Conservation (phyloP, 2,797 vertebrate species). For the Micropoecilia bifurca region DNA sequence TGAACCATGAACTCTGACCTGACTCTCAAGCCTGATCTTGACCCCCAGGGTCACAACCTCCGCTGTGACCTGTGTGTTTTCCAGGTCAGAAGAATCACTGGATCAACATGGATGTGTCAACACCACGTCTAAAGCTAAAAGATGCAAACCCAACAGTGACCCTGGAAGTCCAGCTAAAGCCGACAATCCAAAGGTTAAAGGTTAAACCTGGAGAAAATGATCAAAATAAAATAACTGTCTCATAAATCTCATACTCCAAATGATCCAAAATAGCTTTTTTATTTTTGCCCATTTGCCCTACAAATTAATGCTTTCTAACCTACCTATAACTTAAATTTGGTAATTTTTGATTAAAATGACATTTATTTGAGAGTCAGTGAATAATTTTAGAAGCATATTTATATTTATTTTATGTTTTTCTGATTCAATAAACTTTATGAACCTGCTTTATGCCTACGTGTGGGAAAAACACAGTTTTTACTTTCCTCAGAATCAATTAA, state of each 20-base stretch:
- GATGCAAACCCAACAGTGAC: constrained; percentile 44
- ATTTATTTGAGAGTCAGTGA: background rate
- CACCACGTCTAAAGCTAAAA: constrained; percentile 30
- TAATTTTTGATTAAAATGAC: background rate
- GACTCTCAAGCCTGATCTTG: constrained; percentile 58
- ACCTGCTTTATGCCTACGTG: background rate
- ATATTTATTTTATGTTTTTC: background rate
- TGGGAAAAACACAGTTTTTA: background rate
- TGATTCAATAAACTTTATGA: background rate
- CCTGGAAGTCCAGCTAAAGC: constrained; percentile 24
- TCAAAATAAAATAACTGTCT: background rate
- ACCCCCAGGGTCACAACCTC: constrained; percentile 45
- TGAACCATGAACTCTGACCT: constrained; percentile 31
- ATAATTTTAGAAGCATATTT: background rate
- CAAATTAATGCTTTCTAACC: background rate
- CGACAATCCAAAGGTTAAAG: constrained; percentile 22
- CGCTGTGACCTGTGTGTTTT: constrained; percentile 58
- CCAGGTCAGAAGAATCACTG: constrained; percentile 38
- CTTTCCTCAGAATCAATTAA: background rate
- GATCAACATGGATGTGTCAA: constrained; percentile 36
- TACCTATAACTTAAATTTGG: background rate
- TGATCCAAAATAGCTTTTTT: background rate
- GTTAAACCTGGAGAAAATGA: constrained; percentile 35
- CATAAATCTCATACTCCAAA: no score
- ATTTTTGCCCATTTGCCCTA: background rate